Evolutionary conservation across 2,113 vertebrate species (phyloP).

Genomic region (Amblyornis subalaris): DNA sequence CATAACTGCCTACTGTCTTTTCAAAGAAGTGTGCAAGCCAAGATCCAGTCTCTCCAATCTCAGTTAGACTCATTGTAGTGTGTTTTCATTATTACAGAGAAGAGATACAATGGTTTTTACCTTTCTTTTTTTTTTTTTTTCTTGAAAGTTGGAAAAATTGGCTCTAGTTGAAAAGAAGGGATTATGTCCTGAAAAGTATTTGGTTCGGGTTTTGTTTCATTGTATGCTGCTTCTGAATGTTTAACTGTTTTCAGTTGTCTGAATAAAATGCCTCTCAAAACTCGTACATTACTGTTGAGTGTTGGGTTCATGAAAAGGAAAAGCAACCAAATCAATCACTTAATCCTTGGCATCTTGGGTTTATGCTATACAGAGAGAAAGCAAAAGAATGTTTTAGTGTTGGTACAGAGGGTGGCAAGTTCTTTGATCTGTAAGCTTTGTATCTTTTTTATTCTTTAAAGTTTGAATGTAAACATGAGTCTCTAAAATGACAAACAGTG

Average conservation of each 20-base stretch:
- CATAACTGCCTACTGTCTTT: slow-evolving; percentile 79
- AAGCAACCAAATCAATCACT: neutral
- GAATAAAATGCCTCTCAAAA: slow-evolving; percentile 81
- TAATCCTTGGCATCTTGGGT: neutral
- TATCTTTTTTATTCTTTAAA: slow-evolving; percentile 21
- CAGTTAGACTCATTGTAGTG: slow-evolving; percentile 67
- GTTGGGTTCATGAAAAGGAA: slow-evolving; percentile 27
- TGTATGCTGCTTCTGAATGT: slow-evolving; percentile 70
- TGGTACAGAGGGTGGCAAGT: neutral
- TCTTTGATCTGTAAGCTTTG: slow-evolving; percentile 24
- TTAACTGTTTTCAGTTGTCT: slow-evolving; percentile 79
- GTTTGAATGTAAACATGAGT: slow-evolving; percentile 15
- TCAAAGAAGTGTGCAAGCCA: slow-evolving; percentile 66
- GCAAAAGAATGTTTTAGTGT: neutral
- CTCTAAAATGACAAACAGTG: neutral
- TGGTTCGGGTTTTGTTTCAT: slow-evolving; percentile 74
- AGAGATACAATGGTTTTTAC: slow-evolving; percentile 68
- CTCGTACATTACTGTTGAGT: neutral
- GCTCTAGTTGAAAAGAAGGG: slow-evolving; percentile 59
- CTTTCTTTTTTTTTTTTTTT: neutral
- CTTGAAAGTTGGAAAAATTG: slow-evolving; percentile 57
- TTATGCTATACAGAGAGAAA: neutral
- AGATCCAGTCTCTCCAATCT: slow-evolving; percentile 63
- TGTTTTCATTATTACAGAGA: slow-evolving; percentile 68
- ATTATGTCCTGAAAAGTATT: slow-evolving; percentile 63